phyloP scores from a whole-genome alignment of 2,113 vertebrate genomes.

The Tetrax tetrax region DNA sequence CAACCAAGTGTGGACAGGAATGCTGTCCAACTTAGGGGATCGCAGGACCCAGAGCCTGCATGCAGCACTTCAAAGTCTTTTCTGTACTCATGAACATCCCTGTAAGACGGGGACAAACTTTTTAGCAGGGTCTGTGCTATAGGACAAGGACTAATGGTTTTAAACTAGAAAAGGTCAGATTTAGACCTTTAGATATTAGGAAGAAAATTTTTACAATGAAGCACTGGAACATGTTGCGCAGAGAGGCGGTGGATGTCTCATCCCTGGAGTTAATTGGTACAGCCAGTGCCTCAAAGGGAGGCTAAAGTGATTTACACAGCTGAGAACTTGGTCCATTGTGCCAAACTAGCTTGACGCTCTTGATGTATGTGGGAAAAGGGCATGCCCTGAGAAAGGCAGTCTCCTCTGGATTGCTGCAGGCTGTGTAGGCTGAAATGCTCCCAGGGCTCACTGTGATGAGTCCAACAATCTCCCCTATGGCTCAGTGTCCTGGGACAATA shows the following conservation, averaged over 20 bases:
- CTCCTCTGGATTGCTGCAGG: not conserved
- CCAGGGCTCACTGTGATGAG: not conserved
- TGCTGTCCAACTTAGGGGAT: not conserved
- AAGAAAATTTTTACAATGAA: not conserved
- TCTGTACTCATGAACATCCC: not conserved
- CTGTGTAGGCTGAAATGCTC: not conserved
- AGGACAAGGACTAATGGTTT: not conserved
- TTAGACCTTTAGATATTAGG: not conserved
- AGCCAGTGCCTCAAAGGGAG: not conserved
- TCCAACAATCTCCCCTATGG: not conserved
- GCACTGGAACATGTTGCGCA: not conserved
- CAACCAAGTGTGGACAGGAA: not conserved
- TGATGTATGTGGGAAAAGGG: not conserved
- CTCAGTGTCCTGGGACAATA: not conserved
- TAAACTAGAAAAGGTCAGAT: not conserved
- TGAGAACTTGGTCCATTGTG: not conserved
- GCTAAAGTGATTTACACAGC: not conserved
- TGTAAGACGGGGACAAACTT: not conserved
- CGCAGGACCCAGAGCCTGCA: not conserved
- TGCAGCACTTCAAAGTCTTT: not conserved
- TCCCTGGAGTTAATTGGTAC: not conserved
- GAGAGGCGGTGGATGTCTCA: too few relatives aligned
- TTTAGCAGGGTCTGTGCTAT: not conserved
- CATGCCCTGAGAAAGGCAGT: not conserved
- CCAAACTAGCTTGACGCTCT: not conserved